phyloP scores from a whole-genome alignment of 2,888 invertebrate genomes.

The Phlogophora meticulosa region DNA sequence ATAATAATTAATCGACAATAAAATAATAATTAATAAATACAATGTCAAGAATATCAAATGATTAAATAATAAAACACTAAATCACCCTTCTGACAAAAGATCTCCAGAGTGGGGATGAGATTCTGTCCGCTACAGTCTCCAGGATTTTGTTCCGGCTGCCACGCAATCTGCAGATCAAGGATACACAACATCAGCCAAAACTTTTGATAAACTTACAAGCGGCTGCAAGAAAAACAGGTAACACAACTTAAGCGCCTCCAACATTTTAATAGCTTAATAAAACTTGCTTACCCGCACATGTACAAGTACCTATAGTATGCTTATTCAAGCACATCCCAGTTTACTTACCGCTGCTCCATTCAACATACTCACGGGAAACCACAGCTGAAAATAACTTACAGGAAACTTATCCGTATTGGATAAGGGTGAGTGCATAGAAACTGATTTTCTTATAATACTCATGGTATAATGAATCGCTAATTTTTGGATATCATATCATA shows the following conservation, averaged over 20 bases:
- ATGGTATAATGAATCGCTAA: background rate
- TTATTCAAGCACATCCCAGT: slow-evolving; percentile 30
- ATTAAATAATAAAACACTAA: too few relatives aligned
- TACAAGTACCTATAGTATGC: slow-evolving; percentile 7
- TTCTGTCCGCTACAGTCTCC: too few relatives aligned
- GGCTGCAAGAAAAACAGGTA: background rate
- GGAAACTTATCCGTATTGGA: slow-evolving; percentile 58
- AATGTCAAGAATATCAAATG: too few relatives aligned
- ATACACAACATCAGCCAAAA: too few relatives aligned
- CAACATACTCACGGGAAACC: slow-evolving; percentile 43
- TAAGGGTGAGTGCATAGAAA: slow-evolving; percentile 26
- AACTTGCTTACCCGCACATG: slow-evolving; percentile 28
- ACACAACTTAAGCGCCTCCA: background rate
- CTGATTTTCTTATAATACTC: background rate
- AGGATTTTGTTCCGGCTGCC: too few relatives aligned
- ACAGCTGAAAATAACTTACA: slow-evolving; percentile 55
- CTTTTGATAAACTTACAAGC: background rate
- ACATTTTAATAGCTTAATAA: slow-evolving; percentile 20
- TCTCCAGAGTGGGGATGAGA: too few relatives aligned
- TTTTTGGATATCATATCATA: too few relatives aligned
- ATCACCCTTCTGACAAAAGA: too few relatives aligned
- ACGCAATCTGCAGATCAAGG: too few relatives aligned
- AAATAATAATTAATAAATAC: too few relatives aligned
- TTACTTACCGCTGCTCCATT: slow-evolving; percentile 31
- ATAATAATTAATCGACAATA: too few relatives aligned